Evolutionary conservation across 2,113 vertebrate species (phyloP), one percentile per base, ranked within the genome.

Genomic region (Scophthalmus maximus): DNA sequence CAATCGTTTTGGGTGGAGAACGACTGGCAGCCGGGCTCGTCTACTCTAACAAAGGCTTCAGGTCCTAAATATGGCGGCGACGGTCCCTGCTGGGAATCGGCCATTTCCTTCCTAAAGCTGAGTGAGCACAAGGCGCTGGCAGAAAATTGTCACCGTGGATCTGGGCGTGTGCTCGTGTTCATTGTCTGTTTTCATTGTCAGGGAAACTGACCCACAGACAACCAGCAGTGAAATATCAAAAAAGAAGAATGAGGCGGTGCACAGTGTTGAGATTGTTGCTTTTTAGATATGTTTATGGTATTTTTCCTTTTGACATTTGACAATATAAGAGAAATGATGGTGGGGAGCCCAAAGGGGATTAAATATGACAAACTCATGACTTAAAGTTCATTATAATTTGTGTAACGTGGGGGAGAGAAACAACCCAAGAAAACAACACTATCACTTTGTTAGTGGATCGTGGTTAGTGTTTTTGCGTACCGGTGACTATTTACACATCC

Each of bases 101-200:
- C 66, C 42, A 52, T 94, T 97, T 96, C 95, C 97, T 96, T 98
- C 96, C 96, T 96, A 92, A 93, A 93, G 94, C 95, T 96, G 95
- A 94, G 92, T 77, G 93, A 95, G 94, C 94, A 94, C 93, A 91
- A 91, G 93, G 88, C 84, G 74, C 85, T 60, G 78, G 87, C 87
- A 86, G 83, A 87, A 83, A 53, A 72, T 51, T 73, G 78, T 85
- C 81, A 92, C 68, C 72, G 32, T 70, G 61, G 72, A 77, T 80
- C 65, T 84, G 51, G 74, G 86, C n/a, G 83, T 91, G 79, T 63
- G 23, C 76, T 83, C 53, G 32, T 60, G 52, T 62, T 80, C 53
- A 69, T 47, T 58, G 57, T 66, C 69, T 67, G 32, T 26, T 36
- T 79, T 61, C 62, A 60, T 27, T 71, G 30, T 68, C 42, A 15